Conservation (phyloP, 2,113 vertebrate species). For the Sturnira hondurensis region DNA sequence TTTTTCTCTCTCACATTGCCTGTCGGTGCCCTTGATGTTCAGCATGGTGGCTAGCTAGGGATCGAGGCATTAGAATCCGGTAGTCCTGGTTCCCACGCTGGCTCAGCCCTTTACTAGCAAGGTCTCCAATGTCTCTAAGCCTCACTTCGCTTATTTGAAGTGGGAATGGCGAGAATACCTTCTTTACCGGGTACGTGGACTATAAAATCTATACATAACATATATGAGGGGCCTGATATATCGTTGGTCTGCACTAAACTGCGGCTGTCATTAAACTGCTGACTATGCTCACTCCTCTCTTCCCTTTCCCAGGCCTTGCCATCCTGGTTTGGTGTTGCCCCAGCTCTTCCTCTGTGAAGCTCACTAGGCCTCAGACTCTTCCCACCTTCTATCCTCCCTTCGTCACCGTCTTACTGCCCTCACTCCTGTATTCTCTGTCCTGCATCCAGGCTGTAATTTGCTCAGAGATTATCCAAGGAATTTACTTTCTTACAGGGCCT, state of each 20-base stretch:
- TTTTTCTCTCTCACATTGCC: not conserved
- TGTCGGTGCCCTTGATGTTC: not conserved
- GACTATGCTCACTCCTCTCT: not conserved
- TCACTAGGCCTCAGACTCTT: not conserved
- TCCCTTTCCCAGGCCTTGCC: not conserved
- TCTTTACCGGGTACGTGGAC: not conserved
- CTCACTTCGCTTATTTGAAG: not conserved
- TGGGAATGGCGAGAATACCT: not conserved
- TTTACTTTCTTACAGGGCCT: not conserved
- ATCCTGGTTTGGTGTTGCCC: not conserved
- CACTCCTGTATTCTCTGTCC: not conserved
- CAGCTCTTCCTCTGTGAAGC: not conserved
- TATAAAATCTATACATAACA: not conserved
- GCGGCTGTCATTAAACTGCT: not conserved
- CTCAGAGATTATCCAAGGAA: not conserved
- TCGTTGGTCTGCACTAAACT: not conserved
- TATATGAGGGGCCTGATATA: not conserved
- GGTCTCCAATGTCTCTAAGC: not conserved
- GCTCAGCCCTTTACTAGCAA: not conserved
- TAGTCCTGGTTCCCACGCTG: not conserved
- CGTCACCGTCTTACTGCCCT: not conserved
- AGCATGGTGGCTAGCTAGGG: not conserved
- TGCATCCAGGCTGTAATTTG: not conserved
- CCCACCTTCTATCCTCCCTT: not conserved
- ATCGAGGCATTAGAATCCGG: not conserved